Percentiles rank a stretch among this genome's conserved stretches.
These are phyloP conservation scores for Leptodactylus fallax DNA, from an alignment of 2,797 vertebrate genomes.

Conservation along the genomic window DNA sequence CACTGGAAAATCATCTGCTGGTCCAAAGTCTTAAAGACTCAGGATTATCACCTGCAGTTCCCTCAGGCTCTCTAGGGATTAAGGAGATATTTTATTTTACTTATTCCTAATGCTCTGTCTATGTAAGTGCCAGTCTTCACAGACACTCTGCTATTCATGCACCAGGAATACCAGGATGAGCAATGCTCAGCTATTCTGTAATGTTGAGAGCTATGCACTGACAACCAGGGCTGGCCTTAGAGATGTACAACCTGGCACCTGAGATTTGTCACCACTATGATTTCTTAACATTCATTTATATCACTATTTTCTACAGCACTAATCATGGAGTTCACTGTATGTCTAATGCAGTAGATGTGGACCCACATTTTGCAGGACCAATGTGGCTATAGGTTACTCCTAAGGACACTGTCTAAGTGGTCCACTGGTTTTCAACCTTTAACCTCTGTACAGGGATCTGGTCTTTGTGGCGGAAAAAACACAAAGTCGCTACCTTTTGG, in stretches of 20 bases:
- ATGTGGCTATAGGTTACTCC: too few species aligned
- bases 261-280: too few species aligned
- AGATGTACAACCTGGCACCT: not conserved
- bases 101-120: not conserved
- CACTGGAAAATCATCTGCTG: constrained; percentile 34
- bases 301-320: too few species aligned
- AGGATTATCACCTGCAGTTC: not conserved
- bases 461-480: too few species aligned
- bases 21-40: constrained; percentile 15
- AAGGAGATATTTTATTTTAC: not conserved
- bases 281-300: too few species aligned
- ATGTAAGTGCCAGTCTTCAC: not conserved
- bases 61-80: constrained; percentile 3
- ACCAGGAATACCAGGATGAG: not conserved
- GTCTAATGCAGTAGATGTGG: too few species aligned
- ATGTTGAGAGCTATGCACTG: not conserved
- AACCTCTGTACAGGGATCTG: too few species aligned
- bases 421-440: too few species aligned
- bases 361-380: too few species aligned
- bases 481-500: too few species aligned
- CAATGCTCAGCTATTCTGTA: not conserved
- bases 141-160: not conserved
- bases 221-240: not conserved
- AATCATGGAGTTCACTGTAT: too few species aligned
- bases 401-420: too few species aligned